Evolutionary conservation across 2,797 vertebrate genomes (phyloP), one percentile per base, ranked within the genome.

Genomic region (Lates japonicus): DNA sequence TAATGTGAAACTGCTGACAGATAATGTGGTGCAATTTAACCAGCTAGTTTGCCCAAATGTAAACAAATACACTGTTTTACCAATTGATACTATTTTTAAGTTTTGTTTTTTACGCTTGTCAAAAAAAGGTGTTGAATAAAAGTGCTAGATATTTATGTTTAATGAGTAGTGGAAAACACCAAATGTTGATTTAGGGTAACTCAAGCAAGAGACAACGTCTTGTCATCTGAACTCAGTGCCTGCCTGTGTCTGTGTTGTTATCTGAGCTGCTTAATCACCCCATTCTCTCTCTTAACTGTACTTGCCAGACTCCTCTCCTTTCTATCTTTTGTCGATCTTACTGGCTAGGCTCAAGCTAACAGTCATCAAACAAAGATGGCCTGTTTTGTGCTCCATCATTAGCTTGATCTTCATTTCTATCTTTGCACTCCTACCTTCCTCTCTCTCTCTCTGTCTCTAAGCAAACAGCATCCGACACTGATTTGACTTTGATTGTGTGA

Each of bases 291-390:
- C n/a, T 77, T 54, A 77, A 69, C 75, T 61, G 25, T 70, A 60
- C 66, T 73, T 71, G 22, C 74, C 78, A 70, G 31, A 73, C 75
- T 78, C n/a, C 65, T 13, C 46, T 69, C 58, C 83, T 75, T 82
- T 89, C 90, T 80, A 89, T 90, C 80, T 90, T 57, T 46, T 81
- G 89, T 91, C 76, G n/a, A 89, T 88, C 85, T 82, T 60, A 31
- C 58, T 80, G 64, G 71, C 60, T 60, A 22, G 17, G 58, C 71
- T 79, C 74, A 42, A n/a, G 42, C 84, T 61, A 49, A 83, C 82
- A 78, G 72, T 88, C 88, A 89, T 88, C 87, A 90, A 89, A 87
- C 83, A 78, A 67, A 44, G 65, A 83, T 74, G 79, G 54, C 61
- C 52, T 70, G 80, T 76, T 87, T 84, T 74, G 81, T 62, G 67